These are phyloP conservation scores for Sussaba pulchella DNA, from an alignment of 2,888 invertebrate genomes.

Conservation along the genomic window DNA sequence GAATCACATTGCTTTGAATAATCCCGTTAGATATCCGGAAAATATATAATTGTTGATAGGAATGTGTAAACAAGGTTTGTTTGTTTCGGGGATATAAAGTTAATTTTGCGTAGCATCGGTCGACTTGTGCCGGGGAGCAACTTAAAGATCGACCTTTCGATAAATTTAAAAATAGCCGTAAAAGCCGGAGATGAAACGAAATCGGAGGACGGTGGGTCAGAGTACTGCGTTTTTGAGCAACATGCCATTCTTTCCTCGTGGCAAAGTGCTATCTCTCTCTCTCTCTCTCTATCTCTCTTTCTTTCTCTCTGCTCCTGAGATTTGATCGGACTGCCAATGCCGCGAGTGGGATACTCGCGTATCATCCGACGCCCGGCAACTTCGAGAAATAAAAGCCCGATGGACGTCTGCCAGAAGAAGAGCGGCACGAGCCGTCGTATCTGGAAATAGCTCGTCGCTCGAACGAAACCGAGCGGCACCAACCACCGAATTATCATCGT, in stretches of 20 bases:
- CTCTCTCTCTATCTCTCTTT: neutral
- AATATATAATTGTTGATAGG: no score
- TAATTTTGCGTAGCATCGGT: neutral
- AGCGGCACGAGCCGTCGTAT: constrained; percentile 47
- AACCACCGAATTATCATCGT: constrained; percentile 2
- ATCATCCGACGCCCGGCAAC: constrained; percentile 48
- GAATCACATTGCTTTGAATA: no score
- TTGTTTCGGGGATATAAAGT: neutral
- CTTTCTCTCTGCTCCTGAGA: neutral
- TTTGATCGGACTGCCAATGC: neutral
- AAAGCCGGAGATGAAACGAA: constrained; percentile 25
- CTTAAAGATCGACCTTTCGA: constrained; percentile 69
- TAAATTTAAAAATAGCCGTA: constrained; percentile 68
- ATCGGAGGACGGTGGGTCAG: constrained; percentile 56
- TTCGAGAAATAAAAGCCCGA: constrained; percentile 58
- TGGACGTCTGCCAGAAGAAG: constrained; percentile 68
- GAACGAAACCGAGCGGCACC: constrained; percentile 33
- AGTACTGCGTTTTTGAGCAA: constrained; percentile 37
- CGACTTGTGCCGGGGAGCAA: constrained; percentile 13
- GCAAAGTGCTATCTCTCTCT: no score
- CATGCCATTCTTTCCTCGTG: constrained; percentile 25
- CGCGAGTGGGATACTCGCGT: neutral
- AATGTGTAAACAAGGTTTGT: neutral
- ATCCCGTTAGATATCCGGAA: no score
- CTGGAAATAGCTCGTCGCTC: constrained; percentile 65